Evolutionary conservation across 2,113 vertebrate species (phyloP).

Genomic region (Gallinago jamesoni): DNA sequence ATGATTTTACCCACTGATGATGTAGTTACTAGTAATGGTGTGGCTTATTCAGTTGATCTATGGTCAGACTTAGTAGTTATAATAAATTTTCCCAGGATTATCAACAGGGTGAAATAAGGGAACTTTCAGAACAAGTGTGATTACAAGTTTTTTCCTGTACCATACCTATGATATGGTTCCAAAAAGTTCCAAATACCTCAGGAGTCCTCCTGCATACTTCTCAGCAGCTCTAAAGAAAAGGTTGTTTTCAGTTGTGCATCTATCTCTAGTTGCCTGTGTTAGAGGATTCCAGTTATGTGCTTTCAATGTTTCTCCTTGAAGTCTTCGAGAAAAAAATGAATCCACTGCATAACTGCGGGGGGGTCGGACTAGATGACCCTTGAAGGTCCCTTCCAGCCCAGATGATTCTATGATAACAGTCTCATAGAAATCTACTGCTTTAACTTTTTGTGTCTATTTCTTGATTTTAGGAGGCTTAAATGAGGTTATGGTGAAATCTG

Average conservation of each 20-base stretch:
- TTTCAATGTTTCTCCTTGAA: background rate
- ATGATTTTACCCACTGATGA: background rate
- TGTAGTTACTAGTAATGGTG: background rate
- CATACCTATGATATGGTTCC: background rate
- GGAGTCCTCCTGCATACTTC: background rate
- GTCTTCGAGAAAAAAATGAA: background rate
- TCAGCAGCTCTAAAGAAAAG: background rate
- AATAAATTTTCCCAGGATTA: background rate
- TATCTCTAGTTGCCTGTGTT: background rate
- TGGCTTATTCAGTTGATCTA: background rate
- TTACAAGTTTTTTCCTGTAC: background rate
- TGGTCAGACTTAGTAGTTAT: background rate
- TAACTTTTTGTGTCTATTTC: background rate
- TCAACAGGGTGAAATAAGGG: background rate
- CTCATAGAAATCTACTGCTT: background rate
- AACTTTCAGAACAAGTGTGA: background rate
- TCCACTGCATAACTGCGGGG: background rate
- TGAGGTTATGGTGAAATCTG: background rate
- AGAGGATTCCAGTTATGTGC: background rate
- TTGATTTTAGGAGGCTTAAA: background rate
- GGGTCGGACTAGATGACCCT: too few species aligned
- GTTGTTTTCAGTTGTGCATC: background rate
- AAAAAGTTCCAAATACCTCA: background rate
- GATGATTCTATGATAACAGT: background rate
- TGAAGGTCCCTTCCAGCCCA: too few species aligned